Conservation (phyloP, 2,797 vertebrate species). For the Typhlichthys eigenmanni region DNA sequence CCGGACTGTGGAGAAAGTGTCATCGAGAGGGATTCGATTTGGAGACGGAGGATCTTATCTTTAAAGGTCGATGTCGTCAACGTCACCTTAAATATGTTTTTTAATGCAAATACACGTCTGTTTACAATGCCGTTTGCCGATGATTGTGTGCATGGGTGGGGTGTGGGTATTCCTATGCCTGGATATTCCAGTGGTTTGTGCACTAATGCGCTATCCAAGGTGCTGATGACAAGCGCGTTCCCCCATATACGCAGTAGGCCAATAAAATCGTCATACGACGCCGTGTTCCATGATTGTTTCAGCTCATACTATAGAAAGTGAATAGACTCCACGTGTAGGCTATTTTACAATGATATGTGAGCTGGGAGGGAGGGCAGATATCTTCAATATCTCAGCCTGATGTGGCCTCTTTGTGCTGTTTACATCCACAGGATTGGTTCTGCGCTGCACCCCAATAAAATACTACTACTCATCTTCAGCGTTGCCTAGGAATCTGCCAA, state of each 20-base stretch:
- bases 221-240: conserved; percentile 73
- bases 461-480: conserved; percentile 92
- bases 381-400: conserved; percentile 31
- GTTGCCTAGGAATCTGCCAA: conserved; percentile 85
- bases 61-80: conserved; percentile 77
- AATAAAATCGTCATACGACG: conserved; percentile 32
- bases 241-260: conserved; percentile 53
- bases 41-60: conserved; percentile 89
- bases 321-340: conserved; percentile 14
- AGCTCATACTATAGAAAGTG: conserved; percentile 42
- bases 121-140: background rate
- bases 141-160: background rate
- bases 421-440: conserved; percentile 83
- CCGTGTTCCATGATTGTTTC: conserved; percentile 34
- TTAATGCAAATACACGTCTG: background rate
- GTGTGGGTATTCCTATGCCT: background rate
- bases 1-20: conserved; percentile 89
- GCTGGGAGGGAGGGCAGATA: conserved; percentile 28
- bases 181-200: conserved; percentile 24
- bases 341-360: conserved; percentile 57
- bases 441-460: conserved; percentile 87
- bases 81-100: conserved; percentile 1
- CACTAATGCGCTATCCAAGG: conserved; percentile 73
- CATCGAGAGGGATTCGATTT: conserved; percentile 86
- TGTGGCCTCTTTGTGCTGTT: conserved; percentile 59